Evolutionary conservation across 2,888 invertebrate species (phyloP).

Genomic region (Eupithecia subfuscata): DNA sequence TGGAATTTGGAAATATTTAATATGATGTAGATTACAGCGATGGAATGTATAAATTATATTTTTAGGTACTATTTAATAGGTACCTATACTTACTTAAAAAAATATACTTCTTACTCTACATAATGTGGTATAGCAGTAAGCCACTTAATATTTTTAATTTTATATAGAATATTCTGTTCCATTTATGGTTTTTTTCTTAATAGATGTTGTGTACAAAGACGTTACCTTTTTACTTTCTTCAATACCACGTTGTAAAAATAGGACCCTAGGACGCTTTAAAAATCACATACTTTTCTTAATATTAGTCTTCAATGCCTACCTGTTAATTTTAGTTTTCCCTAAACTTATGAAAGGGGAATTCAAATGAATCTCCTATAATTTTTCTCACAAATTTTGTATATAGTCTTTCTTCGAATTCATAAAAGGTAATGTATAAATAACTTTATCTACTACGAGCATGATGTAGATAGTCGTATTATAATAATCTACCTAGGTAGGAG

Average conservation of each 20-base stretch:
- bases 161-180: not conserved
- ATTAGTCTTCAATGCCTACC: not conserved
- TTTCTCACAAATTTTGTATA: not conserved
- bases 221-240: not conserved
- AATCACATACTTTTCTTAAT: not conserved
- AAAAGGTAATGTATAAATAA: not conserved
- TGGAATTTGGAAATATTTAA: slow-evolving; percentile 70
- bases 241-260: not conserved
- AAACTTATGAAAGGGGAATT: not conserved
- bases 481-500: not conserved
- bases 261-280: not conserved
- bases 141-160: not conserved
- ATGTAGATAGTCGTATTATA: not conserved
- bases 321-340: not conserved
- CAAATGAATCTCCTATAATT: not conserved
- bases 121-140: not conserved
- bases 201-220: not conserved
- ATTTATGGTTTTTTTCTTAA: not conserved
- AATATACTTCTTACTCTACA: not conserved
- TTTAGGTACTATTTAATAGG: not conserved
- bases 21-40: not conserved
- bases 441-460: not conserved
- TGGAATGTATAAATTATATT: not conserved
- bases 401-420: not conserved
- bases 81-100: not conserved